phyloP scores from a whole-genome alignment of 1,140 invertebrate species.

The Mactra quadrangularis region DNA sequence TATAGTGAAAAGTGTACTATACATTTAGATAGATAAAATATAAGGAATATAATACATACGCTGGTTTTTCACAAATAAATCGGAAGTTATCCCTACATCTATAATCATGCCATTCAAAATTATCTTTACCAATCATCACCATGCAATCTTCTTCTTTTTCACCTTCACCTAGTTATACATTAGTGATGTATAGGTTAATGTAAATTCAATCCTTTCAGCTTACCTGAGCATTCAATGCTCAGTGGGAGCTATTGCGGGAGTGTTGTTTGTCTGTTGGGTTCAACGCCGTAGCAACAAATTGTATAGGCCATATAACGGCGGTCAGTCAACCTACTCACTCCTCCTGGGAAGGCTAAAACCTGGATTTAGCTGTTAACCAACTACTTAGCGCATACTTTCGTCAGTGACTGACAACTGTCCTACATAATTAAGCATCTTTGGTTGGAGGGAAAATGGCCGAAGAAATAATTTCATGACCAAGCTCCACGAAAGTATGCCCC shows the following conservation, averaged over 20 bases:
- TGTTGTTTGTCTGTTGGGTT: background rate
- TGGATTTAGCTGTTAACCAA: too few species aligned
- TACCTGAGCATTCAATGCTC: background rate
- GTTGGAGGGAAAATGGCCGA: too few species aligned
- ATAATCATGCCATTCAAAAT: constrained; percentile 39
- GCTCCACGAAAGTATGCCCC: too few species aligned
- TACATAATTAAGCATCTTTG: too few species aligned
- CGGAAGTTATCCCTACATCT: background rate
- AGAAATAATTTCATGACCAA: too few species aligned
- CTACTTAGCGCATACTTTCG: background rate
- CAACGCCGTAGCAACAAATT: too few species aligned
- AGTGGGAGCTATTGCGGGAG: background rate
- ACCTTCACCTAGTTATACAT: background rate
- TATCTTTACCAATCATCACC: constrained; percentile 17
- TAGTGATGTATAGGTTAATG: background rate
- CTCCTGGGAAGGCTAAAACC: too few species aligned
- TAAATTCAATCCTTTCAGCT: background rate
- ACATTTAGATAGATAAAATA: too few species aligned
- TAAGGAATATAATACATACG: constrained; percentile 5
- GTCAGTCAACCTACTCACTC: too few species aligned
- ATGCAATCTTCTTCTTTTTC: constrained; percentile 38
- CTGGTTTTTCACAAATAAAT: constrained; percentile 31
- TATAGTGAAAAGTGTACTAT: too few species aligned
- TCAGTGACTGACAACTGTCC: background rate
- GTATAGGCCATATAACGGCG: too few species aligned